phyloP scores from a whole-genome alignment of 2,113 vertebrate species.

The Procapra przewalskii region DNA sequence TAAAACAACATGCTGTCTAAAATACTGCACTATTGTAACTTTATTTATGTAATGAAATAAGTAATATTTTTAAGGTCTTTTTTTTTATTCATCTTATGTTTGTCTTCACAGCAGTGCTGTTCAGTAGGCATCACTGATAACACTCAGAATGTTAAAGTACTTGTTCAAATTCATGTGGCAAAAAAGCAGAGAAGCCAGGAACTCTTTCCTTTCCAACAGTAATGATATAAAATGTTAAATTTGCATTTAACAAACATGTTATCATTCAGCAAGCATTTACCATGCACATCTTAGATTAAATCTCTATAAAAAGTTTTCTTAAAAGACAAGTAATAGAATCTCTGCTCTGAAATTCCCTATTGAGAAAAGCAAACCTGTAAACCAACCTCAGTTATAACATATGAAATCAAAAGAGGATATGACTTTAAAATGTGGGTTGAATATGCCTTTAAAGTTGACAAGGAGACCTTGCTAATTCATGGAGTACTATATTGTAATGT shows the following conservation, averaged over 20 bases:
- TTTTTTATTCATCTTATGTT: neutral
- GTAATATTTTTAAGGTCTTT: neutral
- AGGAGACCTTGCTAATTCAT: neutral
- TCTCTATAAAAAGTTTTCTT: neutral
- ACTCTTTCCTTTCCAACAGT: neutral
- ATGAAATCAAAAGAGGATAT: neutral
- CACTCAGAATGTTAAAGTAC: neutral
- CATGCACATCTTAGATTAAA: neutral
- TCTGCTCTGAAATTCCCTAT: neutral
- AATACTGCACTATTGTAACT: constrained; percentile 7
- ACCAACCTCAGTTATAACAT: neutral
- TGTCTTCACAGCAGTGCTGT: neutral
- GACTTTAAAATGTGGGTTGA: neutral
- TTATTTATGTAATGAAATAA: constrained; percentile 26
- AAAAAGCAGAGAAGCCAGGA: neutral
- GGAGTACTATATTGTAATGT: neutral
- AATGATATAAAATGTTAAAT: neutral
- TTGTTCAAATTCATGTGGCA: neutral
- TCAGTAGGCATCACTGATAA: neutral
- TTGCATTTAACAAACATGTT: neutral
- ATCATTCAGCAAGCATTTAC: neutral
- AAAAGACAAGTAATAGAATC: neutral
- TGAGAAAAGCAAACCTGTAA: neutral
- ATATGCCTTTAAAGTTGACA: neutral
- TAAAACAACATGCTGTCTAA: neutral